Evolutionary conservation across 2,797 vertebrate genomes (phyloP).

Genomic region (Peromyscus nudipes): DNA sequence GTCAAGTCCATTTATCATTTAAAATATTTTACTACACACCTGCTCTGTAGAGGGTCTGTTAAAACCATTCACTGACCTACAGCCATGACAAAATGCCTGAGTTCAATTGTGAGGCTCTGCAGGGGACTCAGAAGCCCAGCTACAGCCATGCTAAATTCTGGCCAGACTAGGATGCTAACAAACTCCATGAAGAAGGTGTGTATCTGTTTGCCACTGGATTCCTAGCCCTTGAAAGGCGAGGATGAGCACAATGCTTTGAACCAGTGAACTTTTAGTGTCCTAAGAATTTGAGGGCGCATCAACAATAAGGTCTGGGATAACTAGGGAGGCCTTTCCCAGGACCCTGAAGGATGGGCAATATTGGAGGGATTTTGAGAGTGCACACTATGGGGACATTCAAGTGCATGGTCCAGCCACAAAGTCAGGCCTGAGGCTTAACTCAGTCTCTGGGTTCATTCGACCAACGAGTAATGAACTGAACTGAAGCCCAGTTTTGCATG

Average conservation of each 20-base stretch:
- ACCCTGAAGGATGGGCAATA: background rate
- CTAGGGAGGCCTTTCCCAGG: background rate
- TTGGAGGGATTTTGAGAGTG: background rate
- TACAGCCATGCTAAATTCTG: rapidly evolving
- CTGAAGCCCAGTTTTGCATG: background rate
- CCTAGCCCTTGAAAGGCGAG: background rate
- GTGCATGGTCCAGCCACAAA: background rate
- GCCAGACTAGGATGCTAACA: background rate
- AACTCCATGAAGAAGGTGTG: background rate
- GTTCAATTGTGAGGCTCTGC: background rate
- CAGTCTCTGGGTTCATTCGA: background rate
- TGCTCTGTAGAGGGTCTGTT: background rate
- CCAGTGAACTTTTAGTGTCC: background rate
- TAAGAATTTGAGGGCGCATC: background rate
- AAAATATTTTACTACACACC: background rate
- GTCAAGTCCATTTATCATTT: background rate
- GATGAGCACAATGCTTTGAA: background rate
- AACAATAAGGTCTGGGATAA: background rate
- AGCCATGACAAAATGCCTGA: background rate
- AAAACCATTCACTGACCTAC: rapidly evolving
- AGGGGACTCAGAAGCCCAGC: background rate
- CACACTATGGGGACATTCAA: background rate
- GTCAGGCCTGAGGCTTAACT: background rate
- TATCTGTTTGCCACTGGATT: background rate
- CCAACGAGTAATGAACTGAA: background rate